These are phyloP conservation scores for Odocoileus virginianus DNA, from an alignment of 2,113 vertebrate species.

Conservation along the genomic window DNA sequence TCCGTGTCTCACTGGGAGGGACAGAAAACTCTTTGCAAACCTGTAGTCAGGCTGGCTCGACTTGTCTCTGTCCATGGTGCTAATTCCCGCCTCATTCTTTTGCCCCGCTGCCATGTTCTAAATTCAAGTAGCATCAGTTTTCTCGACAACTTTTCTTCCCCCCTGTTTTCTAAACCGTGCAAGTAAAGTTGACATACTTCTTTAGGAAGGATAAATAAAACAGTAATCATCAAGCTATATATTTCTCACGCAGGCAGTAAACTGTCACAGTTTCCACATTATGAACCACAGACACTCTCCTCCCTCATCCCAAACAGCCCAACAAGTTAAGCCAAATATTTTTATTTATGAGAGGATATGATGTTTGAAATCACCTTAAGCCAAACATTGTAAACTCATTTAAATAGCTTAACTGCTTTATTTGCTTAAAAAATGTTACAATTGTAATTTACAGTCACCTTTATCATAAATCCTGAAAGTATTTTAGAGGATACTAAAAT, in stretches of 20 bases:
- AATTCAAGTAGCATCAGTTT: background rate
- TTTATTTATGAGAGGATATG: background rate
- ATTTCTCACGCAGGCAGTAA: background rate
- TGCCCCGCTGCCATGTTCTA: background rate
- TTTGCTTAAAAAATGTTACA: background rate
- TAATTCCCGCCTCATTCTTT: slow-evolving; percentile 26
- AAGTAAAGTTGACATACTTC: background rate
- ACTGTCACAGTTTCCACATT: background rate
- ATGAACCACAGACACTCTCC: background rate
- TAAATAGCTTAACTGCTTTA: background rate
- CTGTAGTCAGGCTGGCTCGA: background rate
- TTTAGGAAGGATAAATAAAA: slow-evolving; percentile 38
- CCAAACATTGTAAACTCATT: slow-evolving; percentile 18
- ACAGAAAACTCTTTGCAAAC: background rate
- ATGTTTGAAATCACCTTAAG: background rate
- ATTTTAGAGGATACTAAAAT: background rate
- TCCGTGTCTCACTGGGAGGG: background rate
- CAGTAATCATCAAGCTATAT: background rate
- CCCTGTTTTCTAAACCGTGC: background rate
- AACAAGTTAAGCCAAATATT: background rate
- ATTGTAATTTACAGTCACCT: background rate
- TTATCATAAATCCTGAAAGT: slow-evolving; percentile 23
- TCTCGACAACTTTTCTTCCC: background rate
- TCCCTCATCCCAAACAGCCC: background rate
- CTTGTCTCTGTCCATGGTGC: slow-evolving; percentile 77